phyloP scores from a whole-genome alignment of 2,888 invertebrate species.

The Apamea sordens region DNA sequence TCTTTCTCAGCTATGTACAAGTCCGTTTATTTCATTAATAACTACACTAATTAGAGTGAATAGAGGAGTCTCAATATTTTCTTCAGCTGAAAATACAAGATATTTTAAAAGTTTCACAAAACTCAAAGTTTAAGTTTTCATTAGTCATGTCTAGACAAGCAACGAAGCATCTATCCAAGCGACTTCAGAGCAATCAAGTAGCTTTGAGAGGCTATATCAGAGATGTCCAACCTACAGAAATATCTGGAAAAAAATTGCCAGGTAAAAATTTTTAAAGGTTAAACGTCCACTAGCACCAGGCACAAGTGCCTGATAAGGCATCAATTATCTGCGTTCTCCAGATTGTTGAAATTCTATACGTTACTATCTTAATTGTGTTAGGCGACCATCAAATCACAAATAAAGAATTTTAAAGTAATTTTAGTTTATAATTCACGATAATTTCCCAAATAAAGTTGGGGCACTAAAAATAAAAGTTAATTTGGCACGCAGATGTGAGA shows the following conservation, averaged over 20 bases:
- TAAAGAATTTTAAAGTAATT: background rate
- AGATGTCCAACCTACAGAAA: background rate
- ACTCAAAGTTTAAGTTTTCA: conserved; percentile 32
- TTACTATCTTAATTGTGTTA: background rate
- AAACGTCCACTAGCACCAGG: background rate
- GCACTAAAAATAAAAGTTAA: background rate
- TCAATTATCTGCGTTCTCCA: background rate
- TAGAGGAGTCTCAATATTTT: background rate
- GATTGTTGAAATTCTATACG: background rate
- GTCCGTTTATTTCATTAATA: background rate
- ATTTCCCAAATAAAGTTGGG: background rate
- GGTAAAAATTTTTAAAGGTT: background rate
- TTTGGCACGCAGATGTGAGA: background rate
- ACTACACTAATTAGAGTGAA: conserved; percentile 2
- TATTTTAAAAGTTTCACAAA: conserved; percentile 8
- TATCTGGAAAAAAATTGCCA: background rate
- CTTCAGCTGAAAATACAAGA: conserved; percentile 3
- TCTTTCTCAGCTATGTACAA: background rate
- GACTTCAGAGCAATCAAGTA: conserved; percentile 42
- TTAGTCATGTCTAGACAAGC: conserved; percentile 32
- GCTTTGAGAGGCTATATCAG: conserved; percentile 32
- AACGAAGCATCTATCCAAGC: conserved; percentile 37
- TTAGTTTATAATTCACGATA: background rate
- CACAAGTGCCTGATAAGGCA: background rate
- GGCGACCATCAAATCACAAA: background rate